Percentiles rank a stretch among this genome's conserved stretches.
Conservation (phyloP, 2,113 vertebrate species). For the Chamaea fasciata region DNA sequence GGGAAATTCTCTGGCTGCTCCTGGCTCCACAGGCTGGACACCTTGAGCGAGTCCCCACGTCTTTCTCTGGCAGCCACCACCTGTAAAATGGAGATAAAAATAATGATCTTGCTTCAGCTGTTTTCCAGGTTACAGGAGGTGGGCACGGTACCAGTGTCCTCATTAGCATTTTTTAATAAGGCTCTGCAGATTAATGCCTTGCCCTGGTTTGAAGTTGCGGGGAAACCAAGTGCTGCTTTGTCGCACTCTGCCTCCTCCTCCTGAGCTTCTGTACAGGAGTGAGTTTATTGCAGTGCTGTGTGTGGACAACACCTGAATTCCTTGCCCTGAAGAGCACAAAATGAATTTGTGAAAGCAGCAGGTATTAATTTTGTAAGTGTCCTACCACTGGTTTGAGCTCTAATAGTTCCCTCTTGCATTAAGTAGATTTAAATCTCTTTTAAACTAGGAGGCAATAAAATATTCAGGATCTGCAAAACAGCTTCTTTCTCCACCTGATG, state of each 20-base stretch:
- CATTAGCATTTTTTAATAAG: not conserved
- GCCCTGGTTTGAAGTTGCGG: not conserved
- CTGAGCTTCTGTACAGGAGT: not conserved
- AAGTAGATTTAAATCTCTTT: not conserved
- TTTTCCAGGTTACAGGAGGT: not conserved
- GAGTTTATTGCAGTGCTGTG: not conserved
- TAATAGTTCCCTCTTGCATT: not conserved
- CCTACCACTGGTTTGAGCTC: not conserved
- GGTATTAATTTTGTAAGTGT: not conserved
- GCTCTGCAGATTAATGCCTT: not conserved
- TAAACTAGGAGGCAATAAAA: not conserved
- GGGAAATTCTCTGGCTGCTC: not conserved
- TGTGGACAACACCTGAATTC: not conserved
- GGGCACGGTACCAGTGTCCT: not conserved
- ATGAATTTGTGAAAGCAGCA: not conserved
- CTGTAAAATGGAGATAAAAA: not conserved
- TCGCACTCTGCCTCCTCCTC: not conserved
- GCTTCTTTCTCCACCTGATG: not conserved
- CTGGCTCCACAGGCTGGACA: rapidly evolving
- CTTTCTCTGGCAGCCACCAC: not conserved
- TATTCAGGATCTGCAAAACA: not conserved
- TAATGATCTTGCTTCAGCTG: not conserved
- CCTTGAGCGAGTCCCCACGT: not conserved
- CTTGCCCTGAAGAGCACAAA: not conserved
- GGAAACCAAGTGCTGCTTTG: rapidly evolving